Evolutionary conservation across 2,888 invertebrate species (phyloP), one percentile per base, ranked within the genome.

Genomic region (Drosophila ezoana): DNA sequence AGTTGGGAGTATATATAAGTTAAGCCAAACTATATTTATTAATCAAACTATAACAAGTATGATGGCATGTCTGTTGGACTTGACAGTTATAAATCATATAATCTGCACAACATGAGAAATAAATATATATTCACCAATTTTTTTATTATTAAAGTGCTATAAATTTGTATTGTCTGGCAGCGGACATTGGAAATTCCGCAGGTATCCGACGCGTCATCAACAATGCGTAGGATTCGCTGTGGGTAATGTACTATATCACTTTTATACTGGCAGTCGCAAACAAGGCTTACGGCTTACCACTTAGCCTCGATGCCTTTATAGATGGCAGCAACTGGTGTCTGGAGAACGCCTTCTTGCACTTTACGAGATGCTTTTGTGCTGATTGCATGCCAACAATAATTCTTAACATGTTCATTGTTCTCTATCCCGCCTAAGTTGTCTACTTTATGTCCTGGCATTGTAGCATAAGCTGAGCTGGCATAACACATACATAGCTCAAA

Each of bases 351-450:
- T 84, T 67, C 58, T 72, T 61, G 66, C 70, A 68, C 57, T 76
- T 74, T 72, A 53, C 54, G 66, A 73, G 89, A 87, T 87, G 62
- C 58, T 38, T 72, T 72, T 66, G 49, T 51, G 48, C 66, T 76
- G 87, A 89, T 89, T 88, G 67, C 61, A 65, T 47, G 64, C 52
- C 59, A 72, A 78, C 76, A 71, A 86, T 83, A 78, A 71, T 76
- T 86, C 74, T 66, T 38, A 60, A 65, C 64, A 54, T 59, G 48
- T 70, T 65, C 47, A 71, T 75, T 75, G 73, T 77, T 63, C 52
- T 33, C 37, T 51, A 32, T 54, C 16, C 62, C 64, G 32, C 38
- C 49, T 41, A 28, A 48, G 54, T 49, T 57, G 58, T 57, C 62
- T 48, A 59, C 47, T 49, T 37, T 49, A 49, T 65, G 65, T 65